phyloP scores from a whole-genome alignment of 2,113 vertebrate genomes.

The Thermophis baileyi region DNA sequence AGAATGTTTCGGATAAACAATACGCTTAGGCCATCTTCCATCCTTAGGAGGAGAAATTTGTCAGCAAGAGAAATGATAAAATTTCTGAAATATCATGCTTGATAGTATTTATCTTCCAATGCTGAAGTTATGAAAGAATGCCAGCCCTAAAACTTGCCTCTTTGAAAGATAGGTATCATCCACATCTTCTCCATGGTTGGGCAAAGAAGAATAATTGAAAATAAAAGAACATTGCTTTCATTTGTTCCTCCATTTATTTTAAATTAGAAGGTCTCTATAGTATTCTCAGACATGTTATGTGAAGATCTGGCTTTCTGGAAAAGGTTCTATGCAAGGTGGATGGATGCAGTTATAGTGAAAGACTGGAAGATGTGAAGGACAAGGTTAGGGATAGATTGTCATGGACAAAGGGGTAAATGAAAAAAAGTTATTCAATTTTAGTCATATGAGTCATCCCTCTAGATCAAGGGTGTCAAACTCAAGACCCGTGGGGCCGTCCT shows the following conservation, averaged over 20 bases:
- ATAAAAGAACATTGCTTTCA: background rate
- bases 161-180: background rate
- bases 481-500: no score
- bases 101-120: background rate
- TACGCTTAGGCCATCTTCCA: background rate
- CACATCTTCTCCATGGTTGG: background rate
- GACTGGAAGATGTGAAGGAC: background rate
- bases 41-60: background rate
- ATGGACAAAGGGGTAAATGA: background rate
- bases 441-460: background rate
- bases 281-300: background rate
- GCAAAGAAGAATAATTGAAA: background rate
- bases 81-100: background rate
- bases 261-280: background rate
- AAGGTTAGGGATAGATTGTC: background rate
- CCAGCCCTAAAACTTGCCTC: background rate
- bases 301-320: background rate
- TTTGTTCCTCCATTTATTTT: background rate
- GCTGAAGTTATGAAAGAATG: background rate
- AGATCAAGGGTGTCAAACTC: no score
- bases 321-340: background rate
- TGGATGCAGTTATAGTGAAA: background rate
- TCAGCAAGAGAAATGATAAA: background rate
- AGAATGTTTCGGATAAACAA: background rate
- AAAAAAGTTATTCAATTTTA: background rate